Percentiles rank a stretch among this genome's conserved stretches.
phyloP scores from a whole-genome alignment of 2,888 invertebrate genomes.

The Gymnosoma rotundatum region DNA sequence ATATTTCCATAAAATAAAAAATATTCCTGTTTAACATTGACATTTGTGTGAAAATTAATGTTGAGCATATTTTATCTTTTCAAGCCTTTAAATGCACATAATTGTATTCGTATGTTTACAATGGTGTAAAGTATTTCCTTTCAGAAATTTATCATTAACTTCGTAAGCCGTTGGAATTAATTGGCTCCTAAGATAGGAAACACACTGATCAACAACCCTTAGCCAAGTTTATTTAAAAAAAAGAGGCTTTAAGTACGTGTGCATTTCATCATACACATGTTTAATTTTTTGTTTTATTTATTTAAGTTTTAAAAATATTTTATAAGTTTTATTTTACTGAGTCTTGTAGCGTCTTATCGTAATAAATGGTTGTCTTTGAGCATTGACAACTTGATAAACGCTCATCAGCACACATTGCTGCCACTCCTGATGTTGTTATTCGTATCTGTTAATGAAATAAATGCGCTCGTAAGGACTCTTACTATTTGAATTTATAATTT shows the following conservation, averaged over 20 bases:
- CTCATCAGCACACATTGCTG: constrained; percentile 76
- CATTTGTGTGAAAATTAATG: constrained; percentile 55
- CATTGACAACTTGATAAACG: constrained; percentile 80
- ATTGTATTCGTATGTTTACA: constrained; percentile 57
- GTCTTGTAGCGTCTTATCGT: constrained; percentile 16
- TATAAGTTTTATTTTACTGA: neutral
- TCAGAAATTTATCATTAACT: constrained; percentile 42
- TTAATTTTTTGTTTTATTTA: constrained; percentile 1
- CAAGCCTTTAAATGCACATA: constrained; percentile 21
- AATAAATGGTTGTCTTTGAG: constrained; percentile 70
- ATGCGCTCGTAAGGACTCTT: constrained; percentile 63
- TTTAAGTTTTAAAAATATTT: constrained; percentile 1
- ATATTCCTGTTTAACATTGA: constrained; percentile 14
- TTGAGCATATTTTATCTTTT: constrained; percentile 25
- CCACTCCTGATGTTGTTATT: neutral
- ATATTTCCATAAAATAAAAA: neutral
- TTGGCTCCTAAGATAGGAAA: constrained; percentile 59
- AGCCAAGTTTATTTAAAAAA: neutral
- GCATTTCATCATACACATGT: constrained; percentile 61
- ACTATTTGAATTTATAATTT: constrained; percentile 21
- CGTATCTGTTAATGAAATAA: neutral
- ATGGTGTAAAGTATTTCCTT: constrained; percentile 58
- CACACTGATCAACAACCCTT: constrained; percentile 50
- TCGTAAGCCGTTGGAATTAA: constrained; percentile 55
- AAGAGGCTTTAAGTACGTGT: neutral